A percentile compares a stretch with the other conserved stretches of the same genome.
Conservation (phyloP, 2,113 vertebrate species). For the Cryptoleucopteryx plumbea region DNA sequence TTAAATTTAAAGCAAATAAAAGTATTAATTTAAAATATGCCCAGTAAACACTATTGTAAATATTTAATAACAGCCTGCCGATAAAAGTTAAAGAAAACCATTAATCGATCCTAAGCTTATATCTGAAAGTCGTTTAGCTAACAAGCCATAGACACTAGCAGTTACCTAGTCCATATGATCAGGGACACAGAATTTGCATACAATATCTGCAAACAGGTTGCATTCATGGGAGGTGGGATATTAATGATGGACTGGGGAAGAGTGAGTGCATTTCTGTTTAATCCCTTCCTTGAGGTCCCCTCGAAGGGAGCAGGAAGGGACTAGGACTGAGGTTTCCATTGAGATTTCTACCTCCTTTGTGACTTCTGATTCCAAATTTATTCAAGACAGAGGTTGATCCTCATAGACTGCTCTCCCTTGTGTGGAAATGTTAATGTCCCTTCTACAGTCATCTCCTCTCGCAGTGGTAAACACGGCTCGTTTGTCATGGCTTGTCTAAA, state of each 20-base stretch:
- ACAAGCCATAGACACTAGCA: background rate
- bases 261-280: background rate
- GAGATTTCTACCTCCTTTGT: background rate
- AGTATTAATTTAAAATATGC: background rate
- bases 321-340: background rate
- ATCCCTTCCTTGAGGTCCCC: background rate
- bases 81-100: background rate
- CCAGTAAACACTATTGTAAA: background rate
- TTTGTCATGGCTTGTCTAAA: background rate
- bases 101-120: background rate
- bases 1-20: background rate
- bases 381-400: background rate
- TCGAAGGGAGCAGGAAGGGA: background rate
- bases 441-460: background rate
- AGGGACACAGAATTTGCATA: background rate
- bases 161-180: background rate
- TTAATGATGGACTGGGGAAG: background rate
- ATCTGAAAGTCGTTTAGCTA: background rate
- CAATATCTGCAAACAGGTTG: background rate
- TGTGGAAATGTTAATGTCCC: background rate
- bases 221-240: background rate
- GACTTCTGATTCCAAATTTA: background rate
- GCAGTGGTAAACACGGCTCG: background rate
- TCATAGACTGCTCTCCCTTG: background rate
- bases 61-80: background rate